phyloP scores from a whole-genome alignment of 2,113 vertebrate species.

The Laterallus jamaicensis region DNA sequence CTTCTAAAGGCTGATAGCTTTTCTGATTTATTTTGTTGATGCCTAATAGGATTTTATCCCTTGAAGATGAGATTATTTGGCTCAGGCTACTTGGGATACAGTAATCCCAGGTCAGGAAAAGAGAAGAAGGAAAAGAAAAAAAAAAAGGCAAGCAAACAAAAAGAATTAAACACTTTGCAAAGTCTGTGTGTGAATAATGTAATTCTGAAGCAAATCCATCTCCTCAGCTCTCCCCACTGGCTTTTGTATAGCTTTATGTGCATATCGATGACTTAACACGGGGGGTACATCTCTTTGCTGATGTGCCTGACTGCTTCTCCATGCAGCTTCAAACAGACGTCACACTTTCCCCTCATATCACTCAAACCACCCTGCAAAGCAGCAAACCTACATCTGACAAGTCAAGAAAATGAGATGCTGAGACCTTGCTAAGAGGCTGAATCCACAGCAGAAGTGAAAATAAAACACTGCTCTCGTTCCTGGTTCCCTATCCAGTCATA shows the following conservation, averaged over 20 bases:
- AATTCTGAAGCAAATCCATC: background rate
- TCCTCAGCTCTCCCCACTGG: background rate
- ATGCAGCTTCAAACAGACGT: background rate
- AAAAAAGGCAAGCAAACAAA: background rate
- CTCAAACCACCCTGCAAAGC: background rate
- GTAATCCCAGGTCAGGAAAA: background rate
- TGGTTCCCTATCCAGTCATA: background rate
- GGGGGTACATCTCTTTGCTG: background rate
- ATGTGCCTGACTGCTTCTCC: background rate
- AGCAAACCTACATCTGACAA: background rate
- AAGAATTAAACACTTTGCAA: background rate
- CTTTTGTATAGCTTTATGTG: background rate
- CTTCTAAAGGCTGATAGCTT: background rate
- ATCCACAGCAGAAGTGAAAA: background rate
- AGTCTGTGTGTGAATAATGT: background rate
- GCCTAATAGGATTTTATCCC: background rate
- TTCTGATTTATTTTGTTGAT: background rate
- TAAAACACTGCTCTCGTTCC: background rate
- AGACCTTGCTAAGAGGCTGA: background rate
- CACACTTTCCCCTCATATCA: background rate
- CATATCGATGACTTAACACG: background rate
- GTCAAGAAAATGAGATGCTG: background rate
- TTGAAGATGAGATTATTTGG: background rate
- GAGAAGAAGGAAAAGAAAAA: no score
- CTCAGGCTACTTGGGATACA: background rate